Percentiles rank a stretch among this genome's conserved stretches.
These are phyloP conservation scores for Synanceia verrucosa DNA, from an alignment of 2,797 vertebrate genomes.

Conservation along the genomic window DNA sequence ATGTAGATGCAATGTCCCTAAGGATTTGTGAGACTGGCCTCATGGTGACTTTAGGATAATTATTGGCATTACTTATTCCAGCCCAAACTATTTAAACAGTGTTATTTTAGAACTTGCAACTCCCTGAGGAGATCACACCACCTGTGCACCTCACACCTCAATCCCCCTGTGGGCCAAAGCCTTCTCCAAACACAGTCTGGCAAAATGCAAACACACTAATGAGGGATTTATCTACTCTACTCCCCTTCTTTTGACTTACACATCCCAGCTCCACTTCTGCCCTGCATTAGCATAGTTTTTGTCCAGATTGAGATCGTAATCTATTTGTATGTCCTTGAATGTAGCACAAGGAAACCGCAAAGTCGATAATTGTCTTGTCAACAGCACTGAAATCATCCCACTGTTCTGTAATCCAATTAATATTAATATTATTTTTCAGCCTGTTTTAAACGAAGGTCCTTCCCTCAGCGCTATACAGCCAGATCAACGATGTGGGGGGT, in stretches of 20 bases:
- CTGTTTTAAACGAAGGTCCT: slow-evolving; percentile 58
- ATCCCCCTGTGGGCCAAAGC: slow-evolving; percentile 59
- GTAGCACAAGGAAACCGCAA: slow-evolving; percentile 54
- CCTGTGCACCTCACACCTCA: slow-evolving; percentile 55
- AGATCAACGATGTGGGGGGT: slow-evolving; percentile 62
- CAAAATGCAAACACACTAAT: slow-evolving; percentile 75
- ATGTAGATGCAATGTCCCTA: slow-evolving; percentile 17
- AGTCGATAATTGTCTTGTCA: slow-evolving; percentile 56
- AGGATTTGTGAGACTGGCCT: slow-evolving; percentile 31
- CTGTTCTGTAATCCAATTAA: slow-evolving; percentile 75
- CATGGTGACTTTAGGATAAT: slow-evolving; percentile 55
- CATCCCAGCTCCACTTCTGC: slow-evolving; percentile 54
- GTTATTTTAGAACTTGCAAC: slow-evolving; percentile 47
- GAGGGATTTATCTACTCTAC: slow-evolving; percentile 72
- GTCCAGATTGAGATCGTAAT: slow-evolving; percentile 71
- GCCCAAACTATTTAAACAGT: slow-evolving; percentile 61
- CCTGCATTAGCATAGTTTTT: slow-evolving; percentile 71
- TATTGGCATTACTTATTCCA: slow-evolving; percentile 45
- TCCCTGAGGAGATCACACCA: slow-evolving; percentile 63
- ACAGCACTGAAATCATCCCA: slow-evolving; percentile 49
- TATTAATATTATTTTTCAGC: slow-evolving; percentile 71
- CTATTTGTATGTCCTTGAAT: slow-evolving; percentile 75
- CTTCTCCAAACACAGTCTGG: slow-evolving; percentile 69
- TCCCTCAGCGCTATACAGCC: slow-evolving; percentile 29
- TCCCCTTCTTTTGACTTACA: slow-evolving; percentile 55